Evolutionary conservation across 2,113 vertebrate genomes (phyloP).

Genomic region (Brienomyrus brachyistius): DNA sequence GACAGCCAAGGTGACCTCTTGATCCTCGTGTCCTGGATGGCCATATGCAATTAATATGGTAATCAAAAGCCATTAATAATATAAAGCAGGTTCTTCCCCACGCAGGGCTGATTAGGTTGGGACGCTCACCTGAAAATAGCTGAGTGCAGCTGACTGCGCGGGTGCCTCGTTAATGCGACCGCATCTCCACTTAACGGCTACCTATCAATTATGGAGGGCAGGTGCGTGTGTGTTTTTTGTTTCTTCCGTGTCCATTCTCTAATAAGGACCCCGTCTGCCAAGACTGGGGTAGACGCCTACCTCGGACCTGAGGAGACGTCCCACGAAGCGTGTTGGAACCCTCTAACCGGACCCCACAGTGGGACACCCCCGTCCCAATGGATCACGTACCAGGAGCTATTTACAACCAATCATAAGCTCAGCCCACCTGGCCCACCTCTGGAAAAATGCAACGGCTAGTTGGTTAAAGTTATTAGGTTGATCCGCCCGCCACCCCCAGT

Average conservation of each 20-base stretch:
- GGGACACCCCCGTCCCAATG: too few species aligned
- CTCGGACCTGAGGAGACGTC: background rate
- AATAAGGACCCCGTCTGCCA: background rate
- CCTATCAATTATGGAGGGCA: constrained; percentile 39
- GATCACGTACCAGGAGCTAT: background rate
- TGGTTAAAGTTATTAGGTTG: background rate
- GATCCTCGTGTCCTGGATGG: constrained; percentile 24
- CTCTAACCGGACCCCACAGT: background rate
- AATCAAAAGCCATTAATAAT: constrained; percentile 41
- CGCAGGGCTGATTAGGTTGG: constrained; percentile 22
- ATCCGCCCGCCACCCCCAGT: background rate
- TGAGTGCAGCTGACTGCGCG: constrained; percentile 28
- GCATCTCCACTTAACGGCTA: constrained; percentile 39
- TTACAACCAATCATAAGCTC: background rate
- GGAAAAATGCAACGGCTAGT: background rate
- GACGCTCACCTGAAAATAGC: constrained; percentile 24
- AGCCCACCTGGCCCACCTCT: background rate
- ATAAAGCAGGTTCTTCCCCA: constrained; percentile 8
- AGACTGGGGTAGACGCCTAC: background rate
- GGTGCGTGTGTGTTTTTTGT: constrained; percentile 25
- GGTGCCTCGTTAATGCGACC: constrained; percentile 38
- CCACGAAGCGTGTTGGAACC: background rate
- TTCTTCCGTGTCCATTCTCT: constrained; percentile 10
- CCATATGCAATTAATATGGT: constrained; percentile 34
- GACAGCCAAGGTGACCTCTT: constrained; percentile 11